phyloP scores from a whole-genome alignment of 2,113 vertebrate genomes.

The Thunnus thynnus region DNA sequence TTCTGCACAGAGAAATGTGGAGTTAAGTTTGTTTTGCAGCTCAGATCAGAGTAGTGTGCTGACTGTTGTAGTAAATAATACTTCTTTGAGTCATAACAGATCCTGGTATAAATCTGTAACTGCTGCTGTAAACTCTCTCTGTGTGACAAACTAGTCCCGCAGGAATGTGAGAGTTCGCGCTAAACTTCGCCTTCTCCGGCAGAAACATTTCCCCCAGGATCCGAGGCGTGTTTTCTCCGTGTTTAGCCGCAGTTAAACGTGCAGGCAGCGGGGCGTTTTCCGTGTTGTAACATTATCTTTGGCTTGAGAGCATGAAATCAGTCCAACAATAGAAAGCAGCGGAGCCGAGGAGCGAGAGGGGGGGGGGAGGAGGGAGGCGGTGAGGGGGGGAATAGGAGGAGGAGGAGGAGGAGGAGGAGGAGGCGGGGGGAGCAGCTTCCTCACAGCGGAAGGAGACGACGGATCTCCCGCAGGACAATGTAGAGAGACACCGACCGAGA shows the following conservation, averaged over 20 bases:
- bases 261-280: not conserved
- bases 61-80: not conserved
- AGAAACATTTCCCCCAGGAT: not conserved
- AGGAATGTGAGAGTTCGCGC: conserved; percentile 60
- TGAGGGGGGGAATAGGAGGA: conserved; percentile 12
- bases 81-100: no score
- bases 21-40: no score
- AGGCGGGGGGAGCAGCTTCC: conserved; percentile 62
- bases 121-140: no score
- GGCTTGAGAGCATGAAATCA: conserved; percentile 42
- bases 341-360: conserved; percentile 41
- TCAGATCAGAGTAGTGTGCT: not conserved
- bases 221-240: not conserved
- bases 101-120: no score
- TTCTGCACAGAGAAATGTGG: no score
- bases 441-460: conserved; percentile 85
- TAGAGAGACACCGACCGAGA: conserved; percentile 56
- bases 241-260: not conserved
- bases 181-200: conserved; percentile 13
- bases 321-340: conserved; percentile 73
- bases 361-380: conserved; percentile 14
- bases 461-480: conserved; percentile 82
- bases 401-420: conserved; percentile 12
- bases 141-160: conserved; percentile 80
- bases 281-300: conserved; percentile 22